Base-by-base conservation (phyloP, 2,888 invertebrate genomes). In the Lacanobia oleracea region DNA sequence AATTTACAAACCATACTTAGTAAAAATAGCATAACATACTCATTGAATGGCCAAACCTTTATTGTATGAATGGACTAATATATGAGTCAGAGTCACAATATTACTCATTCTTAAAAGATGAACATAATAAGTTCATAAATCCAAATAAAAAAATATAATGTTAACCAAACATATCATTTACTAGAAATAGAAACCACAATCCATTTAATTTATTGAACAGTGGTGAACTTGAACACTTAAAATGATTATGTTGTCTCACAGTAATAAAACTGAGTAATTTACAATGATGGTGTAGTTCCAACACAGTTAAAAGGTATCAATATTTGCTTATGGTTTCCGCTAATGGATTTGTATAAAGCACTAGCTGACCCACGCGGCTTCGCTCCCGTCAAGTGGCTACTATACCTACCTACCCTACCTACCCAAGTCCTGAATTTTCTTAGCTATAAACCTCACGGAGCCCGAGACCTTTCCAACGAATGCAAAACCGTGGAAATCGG, bases 221-320 rank as follows among this genome's bases (percentile, higher is more conserved):
- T 12, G 23, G 8, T 45, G 0, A 23, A 62, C 21, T 57, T 37
- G 21, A 3, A 43, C 51, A 78, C 61, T 78, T 78, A 21, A 51
- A 50, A 21, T 70, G 16, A 60, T 78, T 45, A 62, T 72, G 72
- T 79, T 51, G 50, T 51, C 9, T 1, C 27, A n/a, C 1, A 48
- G 61, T 62, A 59, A 72, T 79, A 62, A 51, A n/a, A 27, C 18
- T 40, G 45, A 79, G 61, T 62, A 62, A 51, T 69, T 18, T 72
- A 62, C 37, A 12, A 50, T 16, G 2, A 45, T 59, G 21, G 23
- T 56, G 57, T 79, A 51, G 51, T 62, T 62, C n/a, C 4, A 56
- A 60, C 40, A 21, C 40, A 45, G 57, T 27, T 79, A n/a, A 59
- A 56, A 21, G 10, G 40, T 27, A 37, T 60, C 33, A 54, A 79